Evolutionary conservation across 2,113 vertebrate genomes (phyloP), one percentile per base, ranked within the genome.

Genomic region (Psilopsiagon aymara): DNA sequence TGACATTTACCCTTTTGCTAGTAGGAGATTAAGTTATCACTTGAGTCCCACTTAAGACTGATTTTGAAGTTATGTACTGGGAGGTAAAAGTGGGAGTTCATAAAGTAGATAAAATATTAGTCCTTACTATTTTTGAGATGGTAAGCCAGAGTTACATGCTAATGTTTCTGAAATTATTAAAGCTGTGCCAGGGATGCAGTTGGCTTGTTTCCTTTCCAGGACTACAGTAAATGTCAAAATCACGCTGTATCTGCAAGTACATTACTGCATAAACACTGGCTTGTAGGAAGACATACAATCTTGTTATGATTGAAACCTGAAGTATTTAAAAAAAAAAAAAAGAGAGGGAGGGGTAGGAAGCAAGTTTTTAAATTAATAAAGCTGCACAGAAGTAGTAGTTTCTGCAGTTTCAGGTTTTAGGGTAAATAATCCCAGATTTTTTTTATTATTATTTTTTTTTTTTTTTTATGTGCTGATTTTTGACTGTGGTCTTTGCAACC

Each of bases 181-280:
- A 51, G 25, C 66, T 71, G 39, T 80, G 31, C 66, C 33, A 73
- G 76, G 43, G 66, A 75, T 93, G 17, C 35, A 17, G 83, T 90
- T 94, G 77, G 55, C 62, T 86, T 86, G 9, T 83, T 92, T 44
- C n/a, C 20, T 70, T 93, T 93, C 43, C 55, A 70, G 64, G 37
- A 41, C 67, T 92, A 53, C 62, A 71, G 64, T 83, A 94, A 96
- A 94, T 93, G 85, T 90, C 82, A 94, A 60, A 90, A 67, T 51
- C 64, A 63, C 55, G 68, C 49, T 53, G 23, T 74, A 83, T 70
- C 68, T 94, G 60, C 3, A 25, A 14, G 33, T 67, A 11, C 51
- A 28, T 75, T 59, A 35, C 85, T 92, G 44, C 10, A 1, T 35
- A 74, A 73, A 43, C 57, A 41, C 17, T 47, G n/a, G 53, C n/a